Base-by-base conservation (phyloP, 2,113 vertebrate genomes). In the Lota lota region DNA sequence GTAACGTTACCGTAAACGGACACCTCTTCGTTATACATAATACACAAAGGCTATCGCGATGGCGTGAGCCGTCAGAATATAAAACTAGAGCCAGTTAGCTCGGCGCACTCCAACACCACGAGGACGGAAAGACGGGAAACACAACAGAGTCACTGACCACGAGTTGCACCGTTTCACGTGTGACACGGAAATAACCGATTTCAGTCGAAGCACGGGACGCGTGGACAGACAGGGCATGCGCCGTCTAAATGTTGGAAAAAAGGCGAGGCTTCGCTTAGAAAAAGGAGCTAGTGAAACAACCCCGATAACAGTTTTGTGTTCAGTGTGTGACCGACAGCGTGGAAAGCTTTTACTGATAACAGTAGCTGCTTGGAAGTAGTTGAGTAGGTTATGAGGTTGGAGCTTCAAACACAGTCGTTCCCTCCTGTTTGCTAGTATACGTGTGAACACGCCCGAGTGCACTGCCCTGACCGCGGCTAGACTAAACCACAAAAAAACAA, bases 71-170 rank as follows among this genome's bases (percentile, higher is more conserved):
- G 81, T 33, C 28, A 22, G 77, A 63, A 81, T 91, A 90, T 84
- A 90, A 91, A 87, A 90, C 90, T 90, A 91, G 87, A 90, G 81
- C 83, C 80, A 85, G 84, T 74, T 73, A 80, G 76, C 76, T 67
- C 81, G 85, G 88, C 67, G 76, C 76, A 81, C 75, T 80, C 72
- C 58, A 72, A 85, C 83, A 85, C 71, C 75, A 77, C 81, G 78
- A 77, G 61, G 78, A 84, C 70, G 72, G 65, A 80, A 67, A 75
- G 75, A 86, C 74, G 63, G 75, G 77, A 78, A 87, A 83, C 74
- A 80, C n/a, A n/a, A n/a, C n/a, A n/a, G n/a, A n/a, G n/a, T n/a
- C n/a, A n/a, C n/a, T n/a, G n/a, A n/a, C n/a, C n/a, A n/a, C n/a
- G n/a, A n/a, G n/a, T n/a, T n/a, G n/a, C n/a, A n/a, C n/a, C n/a